These are phyloP conservation scores for Apodemia hepburni DNA, from an alignment of 2,888 invertebrate species.

Conservation along the genomic window DNA sequence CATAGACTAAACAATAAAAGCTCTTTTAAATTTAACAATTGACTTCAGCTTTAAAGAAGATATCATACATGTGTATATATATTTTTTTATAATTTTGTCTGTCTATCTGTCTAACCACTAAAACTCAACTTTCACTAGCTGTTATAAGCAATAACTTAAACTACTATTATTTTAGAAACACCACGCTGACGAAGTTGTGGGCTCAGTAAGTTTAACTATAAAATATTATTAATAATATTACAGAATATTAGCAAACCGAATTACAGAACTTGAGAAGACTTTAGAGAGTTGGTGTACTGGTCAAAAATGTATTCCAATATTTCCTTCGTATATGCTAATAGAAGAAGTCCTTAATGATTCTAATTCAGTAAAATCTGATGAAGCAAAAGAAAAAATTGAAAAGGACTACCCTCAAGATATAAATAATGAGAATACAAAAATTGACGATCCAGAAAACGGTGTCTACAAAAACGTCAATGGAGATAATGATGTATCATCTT, in stretches of 20 bases:
- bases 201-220: no score
- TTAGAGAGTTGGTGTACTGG: conserved; percentile 82
- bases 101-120: no score
- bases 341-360: conserved; percentile 73
- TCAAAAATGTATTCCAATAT: conserved; percentile 71
- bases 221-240: conserved; percentile 31
- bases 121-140: no score
- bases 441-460: conserved; percentile 50
- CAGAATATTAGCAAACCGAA: conserved; percentile 89
- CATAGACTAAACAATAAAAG: no score
- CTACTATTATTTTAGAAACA: no score
- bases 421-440: conserved; percentile 47
- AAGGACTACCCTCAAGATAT: conserved; percentile 36
- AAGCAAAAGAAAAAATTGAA: conserved; percentile 44
- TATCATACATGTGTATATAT: no score
- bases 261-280: conserved; percentile 90
- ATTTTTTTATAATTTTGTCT: no score
- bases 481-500: conserved; percentile 46
- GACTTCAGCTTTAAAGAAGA: no score
- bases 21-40: no score
- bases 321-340: conserved; percentile 84
- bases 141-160: no score
- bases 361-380: conserved; percentile 50
- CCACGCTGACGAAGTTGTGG: no score
- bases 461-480: conserved; percentile 37